Conservation (phyloP, 2,113 vertebrate species). For the Tyrannus savana region DNA sequence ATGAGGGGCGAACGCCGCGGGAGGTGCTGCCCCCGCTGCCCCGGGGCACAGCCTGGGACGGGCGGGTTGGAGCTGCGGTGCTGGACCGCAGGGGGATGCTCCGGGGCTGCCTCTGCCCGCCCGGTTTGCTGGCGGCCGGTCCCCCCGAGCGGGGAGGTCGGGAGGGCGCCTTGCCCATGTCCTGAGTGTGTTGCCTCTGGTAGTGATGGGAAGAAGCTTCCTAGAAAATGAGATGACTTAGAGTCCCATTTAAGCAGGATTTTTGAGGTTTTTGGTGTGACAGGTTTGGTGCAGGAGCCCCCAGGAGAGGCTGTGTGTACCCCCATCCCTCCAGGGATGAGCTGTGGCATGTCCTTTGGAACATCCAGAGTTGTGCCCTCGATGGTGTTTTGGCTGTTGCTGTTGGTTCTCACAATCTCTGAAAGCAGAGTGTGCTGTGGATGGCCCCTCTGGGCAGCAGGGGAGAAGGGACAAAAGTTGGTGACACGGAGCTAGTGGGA, state of each 20-base stretch:
- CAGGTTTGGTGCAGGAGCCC: background rate
- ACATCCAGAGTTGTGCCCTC: background rate
- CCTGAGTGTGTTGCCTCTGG: background rate
- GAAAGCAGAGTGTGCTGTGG: background rate
- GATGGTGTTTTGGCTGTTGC: rapidly evolving
- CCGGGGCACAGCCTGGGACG: rapidly evolving
- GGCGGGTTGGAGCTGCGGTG: no score
- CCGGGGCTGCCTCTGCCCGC: rapidly evolving
- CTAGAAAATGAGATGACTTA: rapidly evolving
- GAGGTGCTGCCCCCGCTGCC: background rate
- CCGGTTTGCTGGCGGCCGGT: background rate
- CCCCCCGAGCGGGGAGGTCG: rapidly evolving
- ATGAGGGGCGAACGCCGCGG: rapidly evolving
- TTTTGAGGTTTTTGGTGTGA: rapidly evolving
- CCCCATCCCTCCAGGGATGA: rapidly evolving
- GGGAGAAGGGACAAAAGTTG: background rate
- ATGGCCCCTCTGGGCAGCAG: background rate
- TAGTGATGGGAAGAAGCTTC: rapidly evolving
- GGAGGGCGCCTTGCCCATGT: rapidly evolving
- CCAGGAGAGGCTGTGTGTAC: rapidly evolving
- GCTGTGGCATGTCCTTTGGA: background rate
- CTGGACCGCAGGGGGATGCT: background rate
- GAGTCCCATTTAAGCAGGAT: rapidly evolving
- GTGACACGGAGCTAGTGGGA: background rate
- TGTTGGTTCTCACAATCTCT: rapidly evolving